These are phyloP conservation scores for Botrylloides violaceus DNA, from an alignment of 23 tunicate species.

Conservation along the genomic window DNA sequence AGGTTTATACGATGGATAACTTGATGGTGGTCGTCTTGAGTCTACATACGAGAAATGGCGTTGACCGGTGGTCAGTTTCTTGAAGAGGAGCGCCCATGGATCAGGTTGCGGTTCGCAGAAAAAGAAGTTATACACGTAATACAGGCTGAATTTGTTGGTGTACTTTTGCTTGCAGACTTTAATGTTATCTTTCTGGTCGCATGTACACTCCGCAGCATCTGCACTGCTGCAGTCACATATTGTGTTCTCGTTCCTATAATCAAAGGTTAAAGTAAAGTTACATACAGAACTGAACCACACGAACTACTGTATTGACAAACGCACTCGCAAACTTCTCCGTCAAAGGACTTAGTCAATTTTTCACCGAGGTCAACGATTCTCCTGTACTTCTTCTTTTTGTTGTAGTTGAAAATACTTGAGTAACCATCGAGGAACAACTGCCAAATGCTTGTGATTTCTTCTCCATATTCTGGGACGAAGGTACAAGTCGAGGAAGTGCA, in stretches of 20 bases:
- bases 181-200: background rate
- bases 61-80: background rate
- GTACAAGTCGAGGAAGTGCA: background rate
- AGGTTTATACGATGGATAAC: background rate
- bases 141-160: constrained; percentile 4
- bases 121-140: constrained; percentile 7
- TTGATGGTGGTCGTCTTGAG: background rate
- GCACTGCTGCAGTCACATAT: constrained; percentile 7
- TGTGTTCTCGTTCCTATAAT: background rate
- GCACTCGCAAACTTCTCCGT: constrained; percentile 11
- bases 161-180: constrained; percentile 14
- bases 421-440: background rate
- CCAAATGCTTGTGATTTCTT: constrained; percentile 2
- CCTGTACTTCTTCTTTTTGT: constrained; percentile 3
- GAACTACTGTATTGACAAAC: background rate
- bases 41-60: background rate
- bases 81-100: background rate
- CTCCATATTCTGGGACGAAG: constrained; percentile 14
- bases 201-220: background rate
- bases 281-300: too few relatives aligned
- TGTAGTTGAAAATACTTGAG: background rate
- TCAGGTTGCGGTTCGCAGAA: background rate
- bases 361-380: constrained; percentile 12
- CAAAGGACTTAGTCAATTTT: constrained; percentile 10
- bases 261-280: too few relatives aligned